A percentile compares a stretch with the other conserved stretches of the same genome.
Conservation (phyloP, 2,113 vertebrate species). For the Seriola aureovittata region DNA sequence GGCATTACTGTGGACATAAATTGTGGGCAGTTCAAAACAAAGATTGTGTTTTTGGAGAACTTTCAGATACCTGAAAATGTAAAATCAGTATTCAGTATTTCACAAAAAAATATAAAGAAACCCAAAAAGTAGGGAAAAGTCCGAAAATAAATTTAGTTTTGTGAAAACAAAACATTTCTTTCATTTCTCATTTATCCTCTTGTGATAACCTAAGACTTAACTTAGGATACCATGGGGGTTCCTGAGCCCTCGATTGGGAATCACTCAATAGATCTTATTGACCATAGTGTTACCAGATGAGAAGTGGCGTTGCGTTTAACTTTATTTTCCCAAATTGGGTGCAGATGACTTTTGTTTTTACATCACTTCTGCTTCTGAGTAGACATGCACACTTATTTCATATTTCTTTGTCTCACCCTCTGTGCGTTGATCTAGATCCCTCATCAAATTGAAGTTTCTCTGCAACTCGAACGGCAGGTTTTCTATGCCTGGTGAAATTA, state of each 20-base stretch:
- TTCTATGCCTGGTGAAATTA: slow-evolving; percentile 90
- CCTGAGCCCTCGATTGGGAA: neutral
- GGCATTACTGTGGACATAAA: neutral
- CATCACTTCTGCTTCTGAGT: neutral
- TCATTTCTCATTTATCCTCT: neutral
- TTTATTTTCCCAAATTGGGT: neutral
- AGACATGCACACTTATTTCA: neutral
- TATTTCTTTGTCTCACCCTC: slow-evolving; percentile 86
- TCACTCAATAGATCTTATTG: neutral
- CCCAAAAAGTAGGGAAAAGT: too few species aligned
- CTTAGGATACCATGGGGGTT: neutral
- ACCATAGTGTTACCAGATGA: neutral
- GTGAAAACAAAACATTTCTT: neutral
- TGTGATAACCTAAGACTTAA: neutral
- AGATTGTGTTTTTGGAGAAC: too few species aligned
- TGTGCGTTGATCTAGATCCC: slow-evolving; percentile 96
- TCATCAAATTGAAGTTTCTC: slow-evolving; percentile 98
- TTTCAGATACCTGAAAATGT: neutral
- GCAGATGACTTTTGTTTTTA: neutral
- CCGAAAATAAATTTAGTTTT: neutral
- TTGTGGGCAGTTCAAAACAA: too few species aligned
- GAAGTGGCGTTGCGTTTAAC: neutral
- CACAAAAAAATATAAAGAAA: neutral
- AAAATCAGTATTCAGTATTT: neutral
- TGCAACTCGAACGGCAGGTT: slow-evolving; percentile 97